Conservation (phyloP, 1,140 invertebrate genomes). For the Zaprionus ornatus region DNA sequence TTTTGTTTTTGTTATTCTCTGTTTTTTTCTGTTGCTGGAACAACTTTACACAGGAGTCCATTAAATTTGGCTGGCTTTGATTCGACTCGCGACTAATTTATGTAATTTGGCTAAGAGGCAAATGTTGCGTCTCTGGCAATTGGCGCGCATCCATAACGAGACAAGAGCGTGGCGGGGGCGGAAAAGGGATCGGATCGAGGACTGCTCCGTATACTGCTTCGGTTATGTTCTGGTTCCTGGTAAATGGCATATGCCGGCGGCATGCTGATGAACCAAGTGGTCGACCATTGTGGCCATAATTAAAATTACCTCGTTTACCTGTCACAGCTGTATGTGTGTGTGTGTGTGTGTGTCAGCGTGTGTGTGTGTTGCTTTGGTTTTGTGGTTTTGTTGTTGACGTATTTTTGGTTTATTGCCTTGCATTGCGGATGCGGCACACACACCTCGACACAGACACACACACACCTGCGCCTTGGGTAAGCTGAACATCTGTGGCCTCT, state of each 20-base stretch:
- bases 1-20: constrained; percentile 51
- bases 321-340: constrained; percentile 40
- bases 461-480: constrained; percentile 32
- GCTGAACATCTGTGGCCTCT: constrained; percentile 3
- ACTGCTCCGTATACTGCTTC: background rate
- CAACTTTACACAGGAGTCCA: constrained; percentile 77
- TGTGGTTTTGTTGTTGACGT: constrained; percentile 78
- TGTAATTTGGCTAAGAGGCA: constrained; percentile 80
- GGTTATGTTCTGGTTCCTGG: background rate
- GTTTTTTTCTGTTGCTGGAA: background rate
- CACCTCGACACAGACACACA: constrained; percentile 7
- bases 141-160: constrained; percentile 73
- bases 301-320: constrained; percentile 82
- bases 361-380: constrained; percentile 40
- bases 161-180: constrained; percentile 21
- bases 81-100: constrained; percentile 74
- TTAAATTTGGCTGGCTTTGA: constrained; percentile 74
- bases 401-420: constrained; percentile 83
- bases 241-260: constrained; percentile 38
- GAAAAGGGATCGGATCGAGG: background rate
- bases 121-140: constrained; percentile 59
- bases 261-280: constrained; percentile 71
- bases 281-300: constrained; percentile 73
- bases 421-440: constrained; percentile 72
- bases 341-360: constrained; percentile 9